Evolutionary conservation across 2,797 vertebrate species (phyloP), one percentile per base, ranked within the genome.

Genomic region (Toxotes lorentzi): DNA sequence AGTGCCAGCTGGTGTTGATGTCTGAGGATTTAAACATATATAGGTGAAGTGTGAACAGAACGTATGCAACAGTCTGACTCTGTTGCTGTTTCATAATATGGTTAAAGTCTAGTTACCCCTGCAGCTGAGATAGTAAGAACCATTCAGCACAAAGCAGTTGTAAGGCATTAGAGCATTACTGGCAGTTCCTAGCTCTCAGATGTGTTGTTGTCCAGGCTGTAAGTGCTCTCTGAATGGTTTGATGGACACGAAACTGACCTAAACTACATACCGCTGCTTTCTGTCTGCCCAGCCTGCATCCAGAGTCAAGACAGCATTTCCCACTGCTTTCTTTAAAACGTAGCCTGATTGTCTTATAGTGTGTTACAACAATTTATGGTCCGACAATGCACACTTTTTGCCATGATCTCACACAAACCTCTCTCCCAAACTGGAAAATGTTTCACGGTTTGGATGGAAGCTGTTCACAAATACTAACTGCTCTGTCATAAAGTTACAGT

Each of bases 201-300:
- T 21, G 57, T 53, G 73, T 41, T 45, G 41, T 40, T 27, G 51
- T 53, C 21, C 34, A 70, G 21, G 40, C 41, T 60, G 21, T 69
- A 32, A 64, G 74, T 65, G 34, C 34, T 40, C 38, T 23, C 73
- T 56, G 10, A 69, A 19, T 67, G 62, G n/a, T 65, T 60, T 47
- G 24, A 79, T 54, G 38, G 12, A 38, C 69, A 53, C n/a, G n/a
- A 58, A 50, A 50, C 9, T 4, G 17, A 17, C 43, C 34, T 48
- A 50, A 66, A 59, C 23, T 50, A 60, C 66, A 41, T 1, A 58
- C 23, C 0, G 12, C 9, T 43, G 34, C 3, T 47, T 9, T 54
- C 10, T 7, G 1, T 21, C 45, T 7, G 2, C 7, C 19, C 6
- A 47, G 19, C 45, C 19, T 21, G 2, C 19, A 8, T 45, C 7